These are phyloP conservation scores for Eustalomyia histrio DNA, from an alignment of 2,888 invertebrate species.

Conservation along the genomic window DNA sequence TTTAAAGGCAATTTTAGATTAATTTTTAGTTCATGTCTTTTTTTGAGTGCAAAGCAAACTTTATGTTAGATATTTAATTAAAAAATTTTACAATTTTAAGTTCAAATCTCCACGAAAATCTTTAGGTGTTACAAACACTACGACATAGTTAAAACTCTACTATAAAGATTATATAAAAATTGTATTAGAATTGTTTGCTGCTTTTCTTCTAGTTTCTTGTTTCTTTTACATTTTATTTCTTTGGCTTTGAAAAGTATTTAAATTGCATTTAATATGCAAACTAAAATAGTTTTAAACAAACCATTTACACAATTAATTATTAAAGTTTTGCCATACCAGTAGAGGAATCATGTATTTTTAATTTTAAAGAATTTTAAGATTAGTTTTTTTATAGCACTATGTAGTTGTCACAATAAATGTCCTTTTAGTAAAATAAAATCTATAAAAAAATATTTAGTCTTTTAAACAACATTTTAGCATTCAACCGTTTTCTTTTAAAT, in stretches of 20 bases:
- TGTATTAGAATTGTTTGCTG: background rate
- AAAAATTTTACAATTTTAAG: no score
- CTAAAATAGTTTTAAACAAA: slow-evolving; percentile 53
- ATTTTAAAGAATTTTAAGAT: slow-evolving; percentile 33
- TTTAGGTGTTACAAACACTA: no score
- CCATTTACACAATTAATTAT: slow-evolving; percentile 64
- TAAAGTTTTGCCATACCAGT: slow-evolving; percentile 53
- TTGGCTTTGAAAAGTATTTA: slow-evolving; percentile 52
- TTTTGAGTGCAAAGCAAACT: no score
- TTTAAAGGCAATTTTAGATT: no score
- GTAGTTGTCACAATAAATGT: background rate
- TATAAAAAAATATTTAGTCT: no score
- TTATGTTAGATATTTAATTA: no score
- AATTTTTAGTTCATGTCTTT: no score
- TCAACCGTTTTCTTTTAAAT: no score
- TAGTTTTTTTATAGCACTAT: background rate
- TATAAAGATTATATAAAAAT: no score
- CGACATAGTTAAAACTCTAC: no score
- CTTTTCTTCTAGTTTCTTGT: background rate
- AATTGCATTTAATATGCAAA: slow-evolving; percentile 64
- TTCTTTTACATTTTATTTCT: slow-evolving; percentile 10
- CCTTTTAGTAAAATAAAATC: background rate
- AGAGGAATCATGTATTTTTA: slow-evolving; percentile 38
- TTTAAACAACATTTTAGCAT: no score
- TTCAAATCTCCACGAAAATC: no score